phyloP scores from a whole-genome alignment of 2,888 invertebrate species.

The Corythucha ciliata region DNA sequence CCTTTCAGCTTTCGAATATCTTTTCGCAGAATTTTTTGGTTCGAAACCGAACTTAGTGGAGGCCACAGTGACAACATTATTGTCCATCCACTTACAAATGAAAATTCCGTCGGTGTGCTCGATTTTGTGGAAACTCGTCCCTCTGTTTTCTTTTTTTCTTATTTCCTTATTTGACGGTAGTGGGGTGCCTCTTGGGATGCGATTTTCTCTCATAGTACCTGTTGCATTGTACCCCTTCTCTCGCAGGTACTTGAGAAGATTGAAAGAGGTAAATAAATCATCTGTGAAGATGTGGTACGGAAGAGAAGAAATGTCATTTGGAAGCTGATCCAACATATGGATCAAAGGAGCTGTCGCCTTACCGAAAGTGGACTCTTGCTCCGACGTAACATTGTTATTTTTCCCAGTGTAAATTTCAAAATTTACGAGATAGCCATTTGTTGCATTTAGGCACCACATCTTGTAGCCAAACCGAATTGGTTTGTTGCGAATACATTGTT shows the following conservation, averaged over 20 bases:
- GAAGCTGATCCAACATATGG: conserved; percentile 32
- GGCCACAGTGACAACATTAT: conserved; percentile 28
- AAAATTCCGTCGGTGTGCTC: conserved; percentile 18
- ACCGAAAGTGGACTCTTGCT: conserved; percentile 32
- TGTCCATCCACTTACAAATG: conserved; percentile 24
- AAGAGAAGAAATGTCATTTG: conserved; percentile 21
- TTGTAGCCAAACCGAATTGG: conserved; percentile 38
- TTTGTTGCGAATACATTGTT: conserved; percentile 32
- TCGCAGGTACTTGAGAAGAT: conserved; percentile 30
- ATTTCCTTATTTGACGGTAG: conserved; percentile 28
- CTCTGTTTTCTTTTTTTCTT: conserved; percentile 24
- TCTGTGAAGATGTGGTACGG: conserved; percentile 34
- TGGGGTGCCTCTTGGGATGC: conserved; percentile 34
- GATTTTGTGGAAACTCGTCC: conserved; percentile 15
- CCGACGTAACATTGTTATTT: conserved; percentile 21
- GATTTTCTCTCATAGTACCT: conserved; percentile 34
- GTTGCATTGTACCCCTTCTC: conserved; percentile 33
- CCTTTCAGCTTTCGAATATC: too few species aligned
- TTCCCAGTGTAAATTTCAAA: conserved; percentile 37
- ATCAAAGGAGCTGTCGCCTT: conserved; percentile 34
- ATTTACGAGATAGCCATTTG: conserved; percentile 32
- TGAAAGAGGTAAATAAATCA: conserved; percentile 34
- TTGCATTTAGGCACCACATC: conserved; percentile 35
- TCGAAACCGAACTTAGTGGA: too few species aligned
- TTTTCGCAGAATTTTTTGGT: too few species aligned